Conservation (phyloP, 1,140 invertebrate genomes). For the Eubasilissa regina region DNA sequence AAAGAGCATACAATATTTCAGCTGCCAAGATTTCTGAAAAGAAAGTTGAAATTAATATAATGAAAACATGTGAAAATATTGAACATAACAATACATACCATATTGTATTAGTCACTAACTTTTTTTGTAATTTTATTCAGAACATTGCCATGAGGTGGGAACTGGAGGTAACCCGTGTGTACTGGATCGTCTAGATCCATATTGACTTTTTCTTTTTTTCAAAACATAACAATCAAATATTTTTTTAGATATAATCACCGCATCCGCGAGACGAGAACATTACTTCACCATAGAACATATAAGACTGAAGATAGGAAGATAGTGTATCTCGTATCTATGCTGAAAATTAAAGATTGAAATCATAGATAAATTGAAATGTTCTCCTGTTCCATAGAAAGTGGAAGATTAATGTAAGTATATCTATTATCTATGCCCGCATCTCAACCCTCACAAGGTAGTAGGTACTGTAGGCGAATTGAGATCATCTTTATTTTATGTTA, state of each 20-base stretch:
- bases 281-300: conserved; percentile 1
- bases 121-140: conserved; percentile 74
- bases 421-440: too few relatives aligned
- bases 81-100: conserved; percentile 31
- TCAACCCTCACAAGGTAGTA: too few relatives aligned
- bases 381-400: too few relatives aligned
- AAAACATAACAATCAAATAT: conserved; percentile 33
- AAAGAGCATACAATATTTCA: conserved; percentile 83
- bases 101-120: conserved; percentile 63
- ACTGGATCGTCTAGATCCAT: conserved; percentile 80
- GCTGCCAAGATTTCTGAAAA: conserved; percentile 84
- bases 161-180: conserved; percentile 78
- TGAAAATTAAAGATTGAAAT: too few relatives aligned
- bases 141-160: conserved; percentile 78
- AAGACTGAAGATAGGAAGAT: too few relatives aligned
- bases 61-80: conserved; percentile 27
- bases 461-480: too few relatives aligned
- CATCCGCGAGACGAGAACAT: conserved; percentile 1
- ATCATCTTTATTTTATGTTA: too few relatives aligned
- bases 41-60: conserved; percentile 50
- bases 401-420: too few relatives aligned
- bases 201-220: conserved; percentile 44
- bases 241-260: not conserved
- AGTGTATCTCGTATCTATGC: too few relatives aligned
- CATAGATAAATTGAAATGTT: too few relatives aligned